These are phyloP conservation scores for Epizoanthus rinbou DNA, from an alignment of 92 coral and sea anemone species.

Conservation along the genomic window DNA sequence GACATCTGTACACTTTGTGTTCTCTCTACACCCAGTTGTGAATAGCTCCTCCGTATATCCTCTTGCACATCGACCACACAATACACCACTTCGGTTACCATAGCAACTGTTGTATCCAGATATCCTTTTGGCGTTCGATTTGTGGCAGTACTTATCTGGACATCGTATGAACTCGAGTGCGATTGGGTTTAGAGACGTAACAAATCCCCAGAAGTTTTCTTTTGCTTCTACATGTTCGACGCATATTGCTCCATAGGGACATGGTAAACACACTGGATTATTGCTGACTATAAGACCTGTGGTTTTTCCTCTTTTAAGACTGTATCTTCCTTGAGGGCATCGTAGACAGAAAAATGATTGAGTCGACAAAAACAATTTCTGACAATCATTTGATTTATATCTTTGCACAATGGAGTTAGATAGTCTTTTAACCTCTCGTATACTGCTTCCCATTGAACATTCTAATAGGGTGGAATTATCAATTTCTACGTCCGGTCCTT, in stretches of 20 bases:
- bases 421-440: too few species aligned
- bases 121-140: neutral
- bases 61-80: conserved; percentile 52
- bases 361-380: conserved; percentile 37
- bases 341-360: too few species aligned
- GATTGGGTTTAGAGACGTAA: neutral
- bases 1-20: conserved; percentile 35
- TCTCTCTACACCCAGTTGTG: conserved; percentile 36
- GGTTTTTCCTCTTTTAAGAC: too few species aligned
- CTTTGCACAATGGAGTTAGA: too few species aligned
- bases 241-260: conserved; percentile 29
- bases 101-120: conserved; percentile 37
- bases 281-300: too few species aligned
- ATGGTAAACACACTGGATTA: conserved; percentile 45
- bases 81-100: conserved; percentile 46
- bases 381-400: too few species aligned
- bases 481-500: too few species aligned
- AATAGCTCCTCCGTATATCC: conserved; percentile 53
- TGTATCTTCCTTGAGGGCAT: too few species aligned
- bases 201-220: conserved; percentile 49
- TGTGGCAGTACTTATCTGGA: conserved; percentile 35
- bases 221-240: conserved; percentile 32
- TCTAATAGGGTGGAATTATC: too few species aligned
- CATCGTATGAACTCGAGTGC: conserved; percentile 35
- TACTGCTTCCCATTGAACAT: too few species aligned